phyloP scores from a whole-genome alignment of 2,888 invertebrate species.

The Gandaritis pyraliata region DNA sequence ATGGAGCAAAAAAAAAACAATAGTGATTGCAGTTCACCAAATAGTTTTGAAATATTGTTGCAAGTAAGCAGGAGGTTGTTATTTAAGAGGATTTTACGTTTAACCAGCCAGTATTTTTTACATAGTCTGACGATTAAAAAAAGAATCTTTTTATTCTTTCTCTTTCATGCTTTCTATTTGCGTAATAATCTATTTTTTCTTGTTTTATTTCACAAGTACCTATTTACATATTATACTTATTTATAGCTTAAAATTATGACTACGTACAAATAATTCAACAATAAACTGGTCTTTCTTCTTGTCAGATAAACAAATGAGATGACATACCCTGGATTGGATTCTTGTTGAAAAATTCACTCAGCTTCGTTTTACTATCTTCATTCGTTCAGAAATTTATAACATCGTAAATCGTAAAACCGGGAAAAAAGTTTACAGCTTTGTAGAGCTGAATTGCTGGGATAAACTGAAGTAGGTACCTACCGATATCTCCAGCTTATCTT shows the following conservation, averaged over 20 bases:
- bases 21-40: no score
- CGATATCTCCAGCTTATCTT: constrained; percentile 60
- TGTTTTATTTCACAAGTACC: background rate
- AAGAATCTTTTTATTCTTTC: no score
- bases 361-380: constrained; percentile 70
- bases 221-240: background rate
- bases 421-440: constrained; percentile 72
- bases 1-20: no score
- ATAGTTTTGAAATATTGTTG: no score
- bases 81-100: no score
- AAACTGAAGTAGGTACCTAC: constrained; percentile 58
- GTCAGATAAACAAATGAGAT: constrained; percentile 33
- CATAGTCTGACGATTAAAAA: no score
- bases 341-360: constrained; percentile 74
- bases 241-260: no score
- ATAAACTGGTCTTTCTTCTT: constrained; percentile 18
- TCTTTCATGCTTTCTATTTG: no score
- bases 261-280: constrained; percentile 10
- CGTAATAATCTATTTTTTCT: no score
- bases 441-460: constrained; percentile 64
- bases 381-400: constrained; percentile 76
- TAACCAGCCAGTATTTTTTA: no score
- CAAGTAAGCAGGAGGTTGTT: no score
- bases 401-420: constrained; percentile 63
- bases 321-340: constrained; percentile 52